Percentiles rank a stretch among this genome's conserved stretches.
phyloP scores from a whole-genome alignment of 2,113 vertebrate species.

The Upupa epops region DNA sequence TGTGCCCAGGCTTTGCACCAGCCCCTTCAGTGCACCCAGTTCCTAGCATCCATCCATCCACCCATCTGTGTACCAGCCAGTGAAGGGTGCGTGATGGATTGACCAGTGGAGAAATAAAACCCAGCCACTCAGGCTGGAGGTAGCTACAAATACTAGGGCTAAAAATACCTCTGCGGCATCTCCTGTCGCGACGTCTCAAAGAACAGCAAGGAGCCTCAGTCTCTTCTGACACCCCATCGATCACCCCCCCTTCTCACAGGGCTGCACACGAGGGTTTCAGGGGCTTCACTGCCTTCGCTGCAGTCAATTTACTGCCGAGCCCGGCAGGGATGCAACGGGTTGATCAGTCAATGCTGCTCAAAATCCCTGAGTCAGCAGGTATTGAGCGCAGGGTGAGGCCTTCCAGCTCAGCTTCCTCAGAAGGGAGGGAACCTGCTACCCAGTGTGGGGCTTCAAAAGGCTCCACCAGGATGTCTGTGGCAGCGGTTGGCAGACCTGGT shows the following conservation, averaged over 20 bases:
- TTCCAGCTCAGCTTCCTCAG: neutral
- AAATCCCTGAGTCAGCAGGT: constrained; percentile 23
- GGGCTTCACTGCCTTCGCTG: neutral
- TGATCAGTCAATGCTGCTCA: neutral
- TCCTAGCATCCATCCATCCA: neutral
- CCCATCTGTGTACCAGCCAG: too few relatives aligned
- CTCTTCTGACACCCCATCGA: neutral
- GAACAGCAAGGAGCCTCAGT: neutral
- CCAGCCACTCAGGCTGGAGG: constrained; percentile 5
- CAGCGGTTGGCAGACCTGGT: fast-evolving
- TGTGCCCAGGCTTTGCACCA: neutral
- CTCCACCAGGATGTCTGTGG: fast-evolving
- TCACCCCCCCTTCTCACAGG: neutral
- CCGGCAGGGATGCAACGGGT: neutral
- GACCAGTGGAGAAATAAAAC: neutral
- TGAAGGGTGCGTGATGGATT: neutral
- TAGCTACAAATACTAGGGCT: neutral
- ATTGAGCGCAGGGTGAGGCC: neutral
- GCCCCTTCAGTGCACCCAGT: neutral
- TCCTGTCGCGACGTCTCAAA: neutral
- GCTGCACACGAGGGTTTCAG: neutral
- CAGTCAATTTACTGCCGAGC: neutral
- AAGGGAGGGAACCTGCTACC: neutral
- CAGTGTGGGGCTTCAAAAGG: fast-evolving
- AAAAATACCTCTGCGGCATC: constrained; percentile 32